Evolutionary conservation across 2,113 vertebrate genomes (phyloP).

Genomic region (Arizona elegans): DNA sequence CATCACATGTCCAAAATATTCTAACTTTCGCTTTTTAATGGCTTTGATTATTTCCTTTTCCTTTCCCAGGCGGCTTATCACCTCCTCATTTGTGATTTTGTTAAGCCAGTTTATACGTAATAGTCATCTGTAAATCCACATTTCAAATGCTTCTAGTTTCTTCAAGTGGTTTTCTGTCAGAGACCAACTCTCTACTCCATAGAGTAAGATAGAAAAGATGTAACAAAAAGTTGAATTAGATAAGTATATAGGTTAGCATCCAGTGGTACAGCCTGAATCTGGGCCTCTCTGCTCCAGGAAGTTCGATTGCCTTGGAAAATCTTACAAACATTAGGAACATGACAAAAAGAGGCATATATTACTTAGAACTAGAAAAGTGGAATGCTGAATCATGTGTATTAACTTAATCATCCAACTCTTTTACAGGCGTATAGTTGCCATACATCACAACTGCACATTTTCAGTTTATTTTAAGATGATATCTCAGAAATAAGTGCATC

Average conservation of each 20-base stretch:
- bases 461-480: background rate
- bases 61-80: no score
- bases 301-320: background rate
- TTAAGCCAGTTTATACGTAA: no score
- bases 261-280: background rate
- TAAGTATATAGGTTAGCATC: background rate
- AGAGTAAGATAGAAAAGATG: no score
- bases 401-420: background rate
- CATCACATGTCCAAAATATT: no score
- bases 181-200: no score
- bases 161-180: no score
- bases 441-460: background rate
- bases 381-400: background rate
- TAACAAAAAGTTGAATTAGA: background rate
- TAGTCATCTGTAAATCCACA: no score
- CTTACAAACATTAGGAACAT: background rate
- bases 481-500: background rate
- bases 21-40: no score
- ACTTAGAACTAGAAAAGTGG: background rate
- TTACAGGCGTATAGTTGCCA: background rate
- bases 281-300: background rate
- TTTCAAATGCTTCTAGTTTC: no score
- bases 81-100: no score
- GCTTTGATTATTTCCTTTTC: no score
- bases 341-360: background rate